phyloP scores from a whole-genome alignment of 1,140 invertebrate genomes.

The Ips nitidus region DNA sequence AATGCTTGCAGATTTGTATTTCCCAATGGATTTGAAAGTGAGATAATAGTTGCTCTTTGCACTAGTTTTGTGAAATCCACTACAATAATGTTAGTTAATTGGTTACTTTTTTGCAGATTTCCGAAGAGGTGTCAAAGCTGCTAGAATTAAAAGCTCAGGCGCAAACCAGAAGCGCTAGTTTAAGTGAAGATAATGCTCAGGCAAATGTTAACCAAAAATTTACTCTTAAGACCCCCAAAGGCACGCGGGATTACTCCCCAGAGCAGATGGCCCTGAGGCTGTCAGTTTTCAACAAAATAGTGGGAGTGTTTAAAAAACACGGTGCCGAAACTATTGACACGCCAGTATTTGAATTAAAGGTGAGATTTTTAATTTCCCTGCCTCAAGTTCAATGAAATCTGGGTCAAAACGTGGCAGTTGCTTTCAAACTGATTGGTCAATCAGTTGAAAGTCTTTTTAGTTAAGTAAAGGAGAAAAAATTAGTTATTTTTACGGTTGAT shows the following conservation, averaged over 20 bases:
- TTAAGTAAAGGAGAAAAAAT: too few relatives aligned
- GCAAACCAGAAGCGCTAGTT: constrained; percentile 51
- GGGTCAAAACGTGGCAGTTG: too few relatives aligned
- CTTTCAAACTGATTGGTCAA: too few relatives aligned
- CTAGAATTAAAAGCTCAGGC: constrained; percentile 75
- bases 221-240: constrained; percentile 90
- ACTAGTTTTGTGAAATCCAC: too few relatives aligned
- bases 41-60: too few relatives aligned
- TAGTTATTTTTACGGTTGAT: too few relatives aligned
- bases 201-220: constrained; percentile 67
- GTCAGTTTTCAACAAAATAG: constrained; percentile 86
- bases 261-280: constrained; percentile 92
- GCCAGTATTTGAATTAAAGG: constrained; percentile 97
- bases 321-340: constrained; percentile 99
- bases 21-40: too few relatives aligned
- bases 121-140: constrained; percentile 79
- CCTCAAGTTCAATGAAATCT: too few relatives aligned
- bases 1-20: too few relatives aligned
- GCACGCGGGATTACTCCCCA: constrained; percentile 93
- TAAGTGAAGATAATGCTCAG: constrained; percentile 43
- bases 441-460: too few relatives aligned
- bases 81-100: too few relatives aligned
- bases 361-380: constrained; percentile 49
- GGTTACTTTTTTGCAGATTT: constrained; percentile 60
- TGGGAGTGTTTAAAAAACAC: constrained; percentile 91